These are phyloP conservation scores for Stratiolaelaps scimitus DNA, from an alignment of 1,140 invertebrate genomes.

Conservation along the genomic window DNA sequence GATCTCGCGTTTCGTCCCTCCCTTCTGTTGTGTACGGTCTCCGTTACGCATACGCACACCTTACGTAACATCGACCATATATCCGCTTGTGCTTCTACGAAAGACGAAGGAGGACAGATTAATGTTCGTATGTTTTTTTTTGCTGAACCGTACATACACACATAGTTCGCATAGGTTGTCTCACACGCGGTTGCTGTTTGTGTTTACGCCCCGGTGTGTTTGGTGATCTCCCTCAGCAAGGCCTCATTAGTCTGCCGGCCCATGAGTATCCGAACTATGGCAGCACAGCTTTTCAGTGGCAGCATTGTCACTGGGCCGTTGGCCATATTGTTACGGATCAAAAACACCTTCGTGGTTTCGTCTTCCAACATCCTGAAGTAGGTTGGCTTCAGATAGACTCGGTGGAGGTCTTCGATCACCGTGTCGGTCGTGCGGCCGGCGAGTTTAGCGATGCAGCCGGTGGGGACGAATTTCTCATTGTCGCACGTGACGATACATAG, in stretches of 20 bases:
- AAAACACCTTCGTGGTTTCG: background rate
- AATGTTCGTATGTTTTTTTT: too few species aligned
- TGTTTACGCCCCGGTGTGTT: too few species aligned
- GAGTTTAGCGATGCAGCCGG: background rate
- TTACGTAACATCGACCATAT: too few species aligned
- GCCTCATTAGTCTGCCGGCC: background rate
- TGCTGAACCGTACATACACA: too few species aligned
- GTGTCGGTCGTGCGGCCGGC: background rate
- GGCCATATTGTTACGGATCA: background rate
- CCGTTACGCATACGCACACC: too few species aligned
- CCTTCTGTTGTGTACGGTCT: too few species aligned
- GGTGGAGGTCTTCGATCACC: background rate
- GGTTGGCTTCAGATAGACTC: background rate
- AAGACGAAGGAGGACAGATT: too few species aligned
- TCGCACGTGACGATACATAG: background rate
- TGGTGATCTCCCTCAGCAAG: too few species aligned
- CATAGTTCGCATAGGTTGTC: too few species aligned
- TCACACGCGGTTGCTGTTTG: too few species aligned
- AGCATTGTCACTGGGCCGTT: background rate
- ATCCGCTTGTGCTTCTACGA: too few species aligned
- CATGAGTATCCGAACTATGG: background rate
- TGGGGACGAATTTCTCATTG: background rate
- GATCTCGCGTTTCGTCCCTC: too few species aligned
- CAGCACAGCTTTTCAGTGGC: background rate
- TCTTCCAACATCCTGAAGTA: conserved; percentile 14